Conservation (phyloP, 2,797 vertebrate genomes). For the Tangara arthus region DNA sequence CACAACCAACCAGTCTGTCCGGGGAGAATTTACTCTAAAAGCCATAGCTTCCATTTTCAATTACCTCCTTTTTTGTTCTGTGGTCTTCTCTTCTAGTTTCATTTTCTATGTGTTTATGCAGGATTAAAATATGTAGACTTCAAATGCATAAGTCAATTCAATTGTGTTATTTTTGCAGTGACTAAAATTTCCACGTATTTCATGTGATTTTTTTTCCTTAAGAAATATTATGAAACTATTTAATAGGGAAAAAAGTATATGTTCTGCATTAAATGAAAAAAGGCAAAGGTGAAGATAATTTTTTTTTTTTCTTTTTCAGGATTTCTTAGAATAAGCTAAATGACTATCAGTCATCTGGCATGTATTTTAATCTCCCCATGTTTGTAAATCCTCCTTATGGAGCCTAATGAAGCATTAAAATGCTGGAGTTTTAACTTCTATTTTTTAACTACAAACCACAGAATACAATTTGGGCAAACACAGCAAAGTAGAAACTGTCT, state of each 20-base stretch:
- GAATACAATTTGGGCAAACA: not conserved
- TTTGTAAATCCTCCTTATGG: not conserved
- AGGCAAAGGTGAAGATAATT: not conserved
- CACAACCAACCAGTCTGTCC: not conserved
- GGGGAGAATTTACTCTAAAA: not conserved
- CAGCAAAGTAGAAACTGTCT: conserved; percentile 2
- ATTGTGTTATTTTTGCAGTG: not conserved
- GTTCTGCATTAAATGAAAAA: not conserved
- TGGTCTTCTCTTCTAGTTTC: not conserved
- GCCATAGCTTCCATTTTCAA: not conserved
- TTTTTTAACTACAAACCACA: conserved; percentile 27
- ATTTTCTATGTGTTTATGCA: not conserved
- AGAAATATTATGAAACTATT: not conserved
- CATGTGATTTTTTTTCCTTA: not conserved
- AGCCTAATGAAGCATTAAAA: not conserved
- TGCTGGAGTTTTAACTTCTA: not conserved
- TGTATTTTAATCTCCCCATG: not conserved
- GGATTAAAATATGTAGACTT: not conserved
- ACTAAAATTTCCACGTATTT: not conserved
- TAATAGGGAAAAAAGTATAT: not conserved
- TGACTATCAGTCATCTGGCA: not conserved
- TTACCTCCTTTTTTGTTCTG: not conserved
- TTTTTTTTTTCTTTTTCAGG: not conserved
- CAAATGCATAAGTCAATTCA: not conserved
- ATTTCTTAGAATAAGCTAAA: not conserved